Base-by-base conservation (phyloP, 2,113 vertebrate species). In the Dicaeum eximium region DNA sequence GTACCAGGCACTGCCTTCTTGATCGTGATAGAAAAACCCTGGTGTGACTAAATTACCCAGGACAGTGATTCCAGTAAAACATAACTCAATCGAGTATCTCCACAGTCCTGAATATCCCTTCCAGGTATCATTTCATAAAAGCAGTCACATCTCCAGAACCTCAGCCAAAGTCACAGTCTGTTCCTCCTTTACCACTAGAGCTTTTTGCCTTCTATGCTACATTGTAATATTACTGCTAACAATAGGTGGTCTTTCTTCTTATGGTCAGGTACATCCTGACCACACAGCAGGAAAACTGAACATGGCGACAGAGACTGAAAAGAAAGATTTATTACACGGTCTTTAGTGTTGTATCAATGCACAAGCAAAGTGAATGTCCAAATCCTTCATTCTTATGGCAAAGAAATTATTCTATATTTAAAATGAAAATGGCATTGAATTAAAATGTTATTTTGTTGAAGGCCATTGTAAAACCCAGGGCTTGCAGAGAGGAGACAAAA, bases 401-500 rank as follows among this genome's bases (percentile, higher is more conserved):
- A 90, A 81, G 85, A 92, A 92, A 48, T 57, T 65, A 48, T 69
- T 96, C 77, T 70, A 10, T 51, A 73, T 80, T 88, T 94, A 65
- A 67, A 93, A 86, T 95, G 74, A 95, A 97, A 98, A 96, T 58
- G 40, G 25, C 67, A 95, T 91, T 96, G 96, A 96, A 97, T 97
- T 83, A 96, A 92, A 86, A 62, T 54, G 42, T 90, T 96, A 74
- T 93, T 87, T 97, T 96, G 87, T 96, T 95, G 89, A 93, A 90
- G 88, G 87, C 95, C 88, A 84, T 95, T 45, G 79, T 97, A 96
- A 96, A 96, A 94, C 48, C 54, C 8, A 40, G 80, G 61, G 64
- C 69, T 84, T 71, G 61, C 51, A 51, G 17, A 62, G 47, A 67
- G 86, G 81, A 95, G 88, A 92, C 94, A 95, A 94, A 97, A 97